These are phyloP conservation scores for Tachuris rubrigastra DNA, from an alignment of 2,113 vertebrate species.

Conservation along the genomic window DNA sequence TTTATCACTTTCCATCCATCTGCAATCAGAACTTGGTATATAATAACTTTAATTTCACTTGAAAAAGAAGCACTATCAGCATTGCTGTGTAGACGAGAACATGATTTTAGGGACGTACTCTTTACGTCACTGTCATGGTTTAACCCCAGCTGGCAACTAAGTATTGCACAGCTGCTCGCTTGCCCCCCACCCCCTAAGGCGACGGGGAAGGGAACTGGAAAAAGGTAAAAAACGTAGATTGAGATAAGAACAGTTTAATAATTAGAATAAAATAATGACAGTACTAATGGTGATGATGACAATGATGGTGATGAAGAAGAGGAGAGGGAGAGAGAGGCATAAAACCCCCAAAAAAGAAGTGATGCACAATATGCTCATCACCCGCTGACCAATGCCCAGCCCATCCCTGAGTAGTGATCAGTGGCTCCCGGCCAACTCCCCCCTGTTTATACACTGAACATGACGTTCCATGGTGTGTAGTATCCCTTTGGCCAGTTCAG, in stretches of 20 bases:
- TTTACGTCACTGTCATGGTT: neutral
- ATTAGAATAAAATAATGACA: neutral
- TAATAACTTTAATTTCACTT: neutral
- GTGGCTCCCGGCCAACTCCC: neutral
- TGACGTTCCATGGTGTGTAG: neutral
- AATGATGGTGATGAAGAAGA: neutral
- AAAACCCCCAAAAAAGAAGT: neutral
- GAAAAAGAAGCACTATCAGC: neutral
- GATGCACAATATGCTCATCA: neutral
- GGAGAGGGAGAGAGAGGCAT: neutral
- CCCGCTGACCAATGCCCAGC: neutral
- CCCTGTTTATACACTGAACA: neutral
- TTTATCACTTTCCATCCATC: neutral
- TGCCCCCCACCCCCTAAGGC: neutral
- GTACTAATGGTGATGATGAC: neutral
- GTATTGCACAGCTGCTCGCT: neutral
- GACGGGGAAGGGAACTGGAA: neutral
- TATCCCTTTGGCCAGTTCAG: neutral
- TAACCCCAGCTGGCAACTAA: neutral
- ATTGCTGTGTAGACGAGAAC: neutral
- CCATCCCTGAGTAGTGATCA: neutral
- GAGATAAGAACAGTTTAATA: neutral
- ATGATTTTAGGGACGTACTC: neutral
- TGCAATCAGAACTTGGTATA: neutral
- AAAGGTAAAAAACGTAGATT: neutral